These are phyloP conservation scores for Diplazon laetatorius DNA, from an alignment of 2,888 invertebrate genomes.

Conservation along the genomic window DNA sequence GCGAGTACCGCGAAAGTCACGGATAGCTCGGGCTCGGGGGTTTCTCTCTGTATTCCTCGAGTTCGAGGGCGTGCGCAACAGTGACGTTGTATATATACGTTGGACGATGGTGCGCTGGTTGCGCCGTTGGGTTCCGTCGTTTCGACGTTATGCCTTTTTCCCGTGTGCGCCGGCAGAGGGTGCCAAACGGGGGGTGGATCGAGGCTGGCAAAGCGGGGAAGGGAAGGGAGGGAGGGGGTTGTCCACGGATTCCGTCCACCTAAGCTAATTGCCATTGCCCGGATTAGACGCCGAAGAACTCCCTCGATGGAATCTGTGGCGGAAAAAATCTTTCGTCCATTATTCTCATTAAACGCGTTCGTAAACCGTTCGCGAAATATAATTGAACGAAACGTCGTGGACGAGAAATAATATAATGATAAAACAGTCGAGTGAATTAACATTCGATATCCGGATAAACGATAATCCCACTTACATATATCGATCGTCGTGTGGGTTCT, in stretches of 20 bases:
- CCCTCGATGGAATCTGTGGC: no score
- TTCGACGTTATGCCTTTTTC: background rate
- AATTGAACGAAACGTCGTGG: background rate
- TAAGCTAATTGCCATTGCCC: slow-evolving; percentile 5
- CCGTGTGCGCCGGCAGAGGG: no score
- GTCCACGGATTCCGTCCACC: background rate
- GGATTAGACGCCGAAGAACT: background rate
- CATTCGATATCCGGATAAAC: slow-evolving; percentile 32
- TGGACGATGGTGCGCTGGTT: slow-evolving; percentile 1
- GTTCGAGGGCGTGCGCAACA: slow-evolving; percentile 26
- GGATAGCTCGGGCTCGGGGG: slow-evolving; percentile 34
- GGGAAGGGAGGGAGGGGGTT: no score
- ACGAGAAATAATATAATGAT: slow-evolving; percentile 9
- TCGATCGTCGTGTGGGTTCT: slow-evolving; percentile 1
- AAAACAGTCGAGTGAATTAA: background rate
- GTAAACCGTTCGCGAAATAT: background rate
- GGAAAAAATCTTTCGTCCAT: slow-evolving; percentile 1
- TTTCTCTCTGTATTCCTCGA: slow-evolving; percentile 12
- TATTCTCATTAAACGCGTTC: slow-evolving; percentile 15
- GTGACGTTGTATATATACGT: slow-evolving; percentile 23
- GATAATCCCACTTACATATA: slow-evolving; percentile 29
- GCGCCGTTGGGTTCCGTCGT: no score
- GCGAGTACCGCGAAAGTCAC: slow-evolving; percentile 51
- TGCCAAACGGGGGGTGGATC: no score
- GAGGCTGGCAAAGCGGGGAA: no score